Conservation (phyloP, 2,888 invertebrate genomes). For the Hyposoter didymator region DNA sequence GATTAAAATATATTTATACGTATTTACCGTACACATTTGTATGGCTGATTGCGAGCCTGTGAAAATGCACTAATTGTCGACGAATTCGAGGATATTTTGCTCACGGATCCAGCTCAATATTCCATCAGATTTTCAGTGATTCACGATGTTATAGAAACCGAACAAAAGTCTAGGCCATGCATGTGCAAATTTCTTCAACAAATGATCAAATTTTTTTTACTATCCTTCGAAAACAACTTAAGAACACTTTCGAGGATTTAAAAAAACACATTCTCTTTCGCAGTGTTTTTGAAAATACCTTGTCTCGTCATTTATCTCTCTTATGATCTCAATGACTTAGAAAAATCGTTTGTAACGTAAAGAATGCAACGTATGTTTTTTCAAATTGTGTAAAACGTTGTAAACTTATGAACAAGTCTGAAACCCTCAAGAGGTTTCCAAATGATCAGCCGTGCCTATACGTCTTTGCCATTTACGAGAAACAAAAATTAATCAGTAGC, state of each 20-base stretch:
- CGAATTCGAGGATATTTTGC: not conserved
- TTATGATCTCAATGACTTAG: not conserved
- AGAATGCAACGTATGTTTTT: not conserved
- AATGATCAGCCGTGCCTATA: constrained; percentile 18
- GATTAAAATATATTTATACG: constrained; percentile 19
- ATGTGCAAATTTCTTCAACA: not conserved
- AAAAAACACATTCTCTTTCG: not conserved
- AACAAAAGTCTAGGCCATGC: not conserved
- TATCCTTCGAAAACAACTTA: not conserved
- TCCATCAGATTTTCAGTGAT: not conserved
- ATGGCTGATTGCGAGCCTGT: constrained; percentile 14
- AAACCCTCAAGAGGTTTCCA: constrained; percentile 8
- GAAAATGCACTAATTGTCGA: not conserved
- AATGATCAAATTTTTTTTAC: not conserved
- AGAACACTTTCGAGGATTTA: not conserved
- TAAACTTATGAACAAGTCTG: not conserved
- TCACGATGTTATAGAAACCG: not conserved
- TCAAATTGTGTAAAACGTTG: not conserved
- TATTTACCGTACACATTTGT: not conserved
- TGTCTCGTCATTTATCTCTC: too few species aligned
- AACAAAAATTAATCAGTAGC: constrained; percentile 49
- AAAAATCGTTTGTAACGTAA: not conserved
- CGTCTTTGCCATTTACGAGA: constrained; percentile 39
- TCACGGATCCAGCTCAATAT: not conserved
- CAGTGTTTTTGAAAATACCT: too few species aligned